Base-by-base conservation (phyloP, 2,797 vertebrate species). In the Acestrorhynchus altus region DNA sequence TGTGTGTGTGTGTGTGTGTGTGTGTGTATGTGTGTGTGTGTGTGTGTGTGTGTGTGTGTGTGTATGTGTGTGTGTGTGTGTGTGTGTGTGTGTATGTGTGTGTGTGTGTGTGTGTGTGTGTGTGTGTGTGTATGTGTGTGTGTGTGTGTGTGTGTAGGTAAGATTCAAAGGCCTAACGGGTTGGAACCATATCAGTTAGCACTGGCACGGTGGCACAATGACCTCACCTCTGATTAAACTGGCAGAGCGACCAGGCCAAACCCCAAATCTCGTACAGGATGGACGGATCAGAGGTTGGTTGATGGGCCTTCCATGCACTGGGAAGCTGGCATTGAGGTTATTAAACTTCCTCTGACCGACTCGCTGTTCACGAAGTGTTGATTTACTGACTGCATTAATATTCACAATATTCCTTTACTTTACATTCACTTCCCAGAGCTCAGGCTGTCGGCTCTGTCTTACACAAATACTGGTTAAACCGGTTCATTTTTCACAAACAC, bases 121-220 rank as follows among this genome's bases (percentile, higher is more conserved):
- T 35, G 59, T 40, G n/a, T 39, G 59, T 35, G 59, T 35, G 28
- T 40, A 9, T 66, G 63, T 65, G 39, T 65, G 63, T 44, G 46
- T 51, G 42, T 51, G 65, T 28, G 65, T 56, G 20, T 60, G 13
- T 39, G n/a, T 61, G 11, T 26, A 90, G 90, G 90, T 90, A 89
- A 86, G 90, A 89, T 93, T 93, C 91, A 93, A 94, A 93, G 90
- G 80, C 81, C 39, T 20, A 87, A 85, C 90, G 90, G 92, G 90
- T 92, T n/a, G n/a, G 90, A 92, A 88, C 83, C 88, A 80, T 87
- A 89, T 91, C 92, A 91, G 90, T 93, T 93, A 93, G 89, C 87
- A 74, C 77, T 57, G 81, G 56, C 65, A 83, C 70, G 39, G 66
- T 76, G 72, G 54, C 20, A 1, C 16, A 8, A 71, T 91, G 89